These are phyloP conservation scores for Mastomys coucha DNA, from an alignment of 2,113 vertebrate species.

Conservation along the genomic window DNA sequence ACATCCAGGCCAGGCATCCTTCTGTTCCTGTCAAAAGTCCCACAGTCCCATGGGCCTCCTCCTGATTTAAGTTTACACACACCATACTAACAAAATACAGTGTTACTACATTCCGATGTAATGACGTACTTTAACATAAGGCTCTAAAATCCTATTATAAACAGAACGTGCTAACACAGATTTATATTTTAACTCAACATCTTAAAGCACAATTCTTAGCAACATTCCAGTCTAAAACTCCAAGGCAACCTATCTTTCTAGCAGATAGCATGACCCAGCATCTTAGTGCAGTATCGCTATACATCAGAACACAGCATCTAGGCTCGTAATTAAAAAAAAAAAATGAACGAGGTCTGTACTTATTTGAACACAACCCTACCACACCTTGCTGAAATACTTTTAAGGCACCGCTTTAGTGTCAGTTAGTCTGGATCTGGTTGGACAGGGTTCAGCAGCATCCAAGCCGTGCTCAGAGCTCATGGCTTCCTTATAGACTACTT, in stretches of 20 bases:
- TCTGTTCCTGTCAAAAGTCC: not conserved
- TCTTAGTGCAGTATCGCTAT: not conserved
- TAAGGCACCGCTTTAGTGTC: conserved; percentile 18
- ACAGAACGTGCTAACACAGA: not conserved
- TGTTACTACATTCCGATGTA: not conserved
- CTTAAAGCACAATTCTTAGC: conserved; percentile 32
- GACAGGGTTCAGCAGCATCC: not conserved
- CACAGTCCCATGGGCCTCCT: not conserved
- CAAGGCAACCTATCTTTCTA: not conserved
- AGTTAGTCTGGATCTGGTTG: not conserved
- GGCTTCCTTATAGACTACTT: not conserved
- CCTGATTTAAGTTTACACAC: not conserved
- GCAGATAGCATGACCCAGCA: not conserved
- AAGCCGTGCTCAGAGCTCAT: not conserved
- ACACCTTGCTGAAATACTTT: not conserved
- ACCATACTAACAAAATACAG: conserved; percentile 39
- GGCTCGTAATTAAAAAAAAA: not conserved
- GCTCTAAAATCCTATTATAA: conserved; percentile 1
- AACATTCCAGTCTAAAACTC: conserved; percentile 33
- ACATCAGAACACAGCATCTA: conserved; percentile 7
- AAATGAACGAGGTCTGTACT: not conserved
- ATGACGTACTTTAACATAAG: conserved; percentile 1
- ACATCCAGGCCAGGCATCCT: not conserved
- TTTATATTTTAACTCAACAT: conserved; percentile 55
- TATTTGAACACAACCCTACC: conserved; percentile 22